These are phyloP conservation scores for Dinocampus coccinellae DNA, from an alignment of 2,888 invertebrate species.

Conservation along the genomic window DNA sequence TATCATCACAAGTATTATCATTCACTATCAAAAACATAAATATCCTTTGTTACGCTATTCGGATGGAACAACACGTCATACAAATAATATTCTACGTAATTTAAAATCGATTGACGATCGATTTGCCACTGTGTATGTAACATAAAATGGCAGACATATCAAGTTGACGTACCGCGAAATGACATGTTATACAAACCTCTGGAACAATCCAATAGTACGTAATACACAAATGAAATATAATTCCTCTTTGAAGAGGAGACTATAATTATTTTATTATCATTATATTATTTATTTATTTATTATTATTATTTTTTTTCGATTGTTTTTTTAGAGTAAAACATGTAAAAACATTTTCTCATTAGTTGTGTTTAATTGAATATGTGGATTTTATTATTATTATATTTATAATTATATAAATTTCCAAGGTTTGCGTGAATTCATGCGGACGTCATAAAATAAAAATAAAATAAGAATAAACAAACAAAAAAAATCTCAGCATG, in stretches of 20 bases:
- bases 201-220: constrained; percentile 13
- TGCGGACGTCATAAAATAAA: constrained; percentile 24
- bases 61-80: constrained; percentile 23
- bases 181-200: neutral
- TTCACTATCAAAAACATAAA: constrained; percentile 22
- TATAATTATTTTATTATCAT: no score
- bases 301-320: neutral
- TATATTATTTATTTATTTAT: neutral
- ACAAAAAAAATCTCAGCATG: neutral
- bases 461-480: constrained; percentile 4
- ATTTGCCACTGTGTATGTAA: constrained; percentile 18
- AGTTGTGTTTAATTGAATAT: constrained; percentile 4
- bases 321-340: constrained; percentile 27
- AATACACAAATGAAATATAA: neutral
- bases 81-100: constrained; percentile 9
- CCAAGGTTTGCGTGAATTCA: constrained; percentile 15
- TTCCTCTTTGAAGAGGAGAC: neutral
- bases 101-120: constrained; percentile 21
- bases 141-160: constrained; percentile 47
- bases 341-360: constrained; percentile 9
- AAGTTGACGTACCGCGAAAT: constrained; percentile 35
- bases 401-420: neutral
- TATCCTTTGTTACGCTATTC: constrained; percentile 20
- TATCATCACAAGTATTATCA: neutral
- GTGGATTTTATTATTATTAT: neutral